These are phyloP conservation scores for Suncus etruscus DNA, from an alignment of 2,113 vertebrate genomes.

Conservation along the genomic window DNA sequence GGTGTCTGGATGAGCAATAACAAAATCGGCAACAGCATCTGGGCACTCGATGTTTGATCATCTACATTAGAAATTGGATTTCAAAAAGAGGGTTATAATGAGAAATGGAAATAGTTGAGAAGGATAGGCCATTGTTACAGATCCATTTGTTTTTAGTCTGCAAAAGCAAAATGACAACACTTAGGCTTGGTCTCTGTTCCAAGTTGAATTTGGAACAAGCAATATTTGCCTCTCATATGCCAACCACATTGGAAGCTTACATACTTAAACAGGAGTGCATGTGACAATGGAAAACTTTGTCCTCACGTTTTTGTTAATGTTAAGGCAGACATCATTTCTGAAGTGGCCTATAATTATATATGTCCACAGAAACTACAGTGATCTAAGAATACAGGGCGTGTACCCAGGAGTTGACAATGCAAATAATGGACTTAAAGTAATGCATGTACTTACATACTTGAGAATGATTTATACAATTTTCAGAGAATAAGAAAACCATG, in stretches of 20 bases:
- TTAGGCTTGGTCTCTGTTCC: neutral
- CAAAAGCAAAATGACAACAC: constrained; percentile 3
- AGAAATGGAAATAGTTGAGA: neutral
- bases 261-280: constrained; percentile 41
- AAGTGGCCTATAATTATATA: constrained; percentile 57
- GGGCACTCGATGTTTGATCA: neutral
- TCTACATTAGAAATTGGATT: neutral
- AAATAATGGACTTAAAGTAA: neutral
- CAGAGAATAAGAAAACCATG: neutral
- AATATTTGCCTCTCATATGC: constrained; percentile 44
- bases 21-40: neutral
- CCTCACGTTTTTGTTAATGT: constrained; percentile 65
- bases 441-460: neutral
- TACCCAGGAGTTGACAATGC: neutral
- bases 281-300: constrained; percentile 67
- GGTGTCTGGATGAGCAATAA: neutral
- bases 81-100: neutral
- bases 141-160: constrained; percentile 24
- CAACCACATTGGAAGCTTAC: constrained; percentile 52
- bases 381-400: neutral
- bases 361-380: constrained; percentile 10
- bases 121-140: neutral
- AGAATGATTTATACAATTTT: constrained; percentile 39
- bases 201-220: constrained; percentile 52
- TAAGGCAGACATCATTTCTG: constrained; percentile 42